These are phyloP conservation scores for Cepaea nemoralis DNA, from an alignment of 1,140 invertebrate genomes.

Conservation along the genomic window DNA sequence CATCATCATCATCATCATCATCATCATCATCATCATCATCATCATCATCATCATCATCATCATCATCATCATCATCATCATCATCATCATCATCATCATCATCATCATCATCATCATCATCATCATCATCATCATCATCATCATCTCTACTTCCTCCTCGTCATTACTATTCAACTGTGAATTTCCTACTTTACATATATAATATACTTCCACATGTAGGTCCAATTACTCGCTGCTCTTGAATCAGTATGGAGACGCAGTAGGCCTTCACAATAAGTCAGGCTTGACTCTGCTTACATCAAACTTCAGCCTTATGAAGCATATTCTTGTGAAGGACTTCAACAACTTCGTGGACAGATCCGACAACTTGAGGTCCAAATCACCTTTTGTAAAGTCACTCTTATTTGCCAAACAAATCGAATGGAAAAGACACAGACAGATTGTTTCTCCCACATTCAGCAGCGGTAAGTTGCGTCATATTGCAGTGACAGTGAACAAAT, in stretches of 20 bases:
- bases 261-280: neutral
- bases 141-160: too few species aligned
- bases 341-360: conserved; percentile 13
- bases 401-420: conserved; percentile 12
- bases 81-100: too few species aligned
- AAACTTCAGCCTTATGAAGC: neutral
- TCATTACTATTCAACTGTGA: too few species aligned
- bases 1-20: neutral
- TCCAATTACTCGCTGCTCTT: neutral
- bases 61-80: too few species aligned
- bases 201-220: neutral
- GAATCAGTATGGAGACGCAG: conserved; percentile 19
- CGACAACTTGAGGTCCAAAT: neutral
- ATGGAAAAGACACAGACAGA: conserved; percentile 12
- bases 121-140: too few species aligned
- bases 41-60: too few species aligned
- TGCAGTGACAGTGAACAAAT: neutral
- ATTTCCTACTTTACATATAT: neutral
- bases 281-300: neutral
- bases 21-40: neutral
- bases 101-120: too few species aligned
- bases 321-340: conserved; percentile 18
- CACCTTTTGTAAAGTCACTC: neutral
- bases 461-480: conserved; percentile 21
- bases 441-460: conserved; percentile 19